Evolutionary conservation across 2,797 vertebrate species (phyloP).

Genomic region (Falco biarmicus): DNA sequence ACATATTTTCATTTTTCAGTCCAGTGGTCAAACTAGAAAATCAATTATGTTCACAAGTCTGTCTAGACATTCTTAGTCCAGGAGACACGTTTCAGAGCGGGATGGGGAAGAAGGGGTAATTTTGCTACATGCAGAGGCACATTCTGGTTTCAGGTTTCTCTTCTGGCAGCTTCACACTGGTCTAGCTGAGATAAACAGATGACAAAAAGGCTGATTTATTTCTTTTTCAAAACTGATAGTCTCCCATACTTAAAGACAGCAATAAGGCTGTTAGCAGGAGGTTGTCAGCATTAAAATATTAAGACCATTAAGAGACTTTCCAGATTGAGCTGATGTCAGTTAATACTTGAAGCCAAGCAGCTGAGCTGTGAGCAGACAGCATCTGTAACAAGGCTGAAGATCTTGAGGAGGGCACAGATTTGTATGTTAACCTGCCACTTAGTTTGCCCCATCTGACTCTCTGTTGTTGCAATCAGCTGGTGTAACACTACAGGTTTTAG

Average conservation of each 20-base stretch:
- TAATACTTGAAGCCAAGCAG: constrained; percentile 1
- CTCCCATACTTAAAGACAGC: neutral
- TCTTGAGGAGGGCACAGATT: neutral
- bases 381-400: neutral
- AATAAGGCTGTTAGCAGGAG: neutral
- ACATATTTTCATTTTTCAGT: constrained; percentile 30
- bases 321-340: neutral
- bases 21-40: constrained; percentile 23
- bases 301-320: neutral
- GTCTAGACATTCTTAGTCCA: neutral
- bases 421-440: neutral
- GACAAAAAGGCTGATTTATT: constrained; percentile 10
- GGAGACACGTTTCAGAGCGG: neutral
- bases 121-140: neutral
- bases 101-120: neutral
- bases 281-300: neutral
- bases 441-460: neutral
- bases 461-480: constrained; percentile 17
- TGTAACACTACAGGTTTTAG: neutral
- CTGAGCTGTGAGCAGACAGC: neutral
- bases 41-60: neutral
- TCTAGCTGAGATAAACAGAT: neutral
- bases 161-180: neutral
- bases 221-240: neutral
- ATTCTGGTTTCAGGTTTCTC: neutral